Evolutionary conservation across 2,113 vertebrate genomes (phyloP), one percentile per base, ranked within the genome.

Genomic region (Melanotaenia duboulayi): DNA sequence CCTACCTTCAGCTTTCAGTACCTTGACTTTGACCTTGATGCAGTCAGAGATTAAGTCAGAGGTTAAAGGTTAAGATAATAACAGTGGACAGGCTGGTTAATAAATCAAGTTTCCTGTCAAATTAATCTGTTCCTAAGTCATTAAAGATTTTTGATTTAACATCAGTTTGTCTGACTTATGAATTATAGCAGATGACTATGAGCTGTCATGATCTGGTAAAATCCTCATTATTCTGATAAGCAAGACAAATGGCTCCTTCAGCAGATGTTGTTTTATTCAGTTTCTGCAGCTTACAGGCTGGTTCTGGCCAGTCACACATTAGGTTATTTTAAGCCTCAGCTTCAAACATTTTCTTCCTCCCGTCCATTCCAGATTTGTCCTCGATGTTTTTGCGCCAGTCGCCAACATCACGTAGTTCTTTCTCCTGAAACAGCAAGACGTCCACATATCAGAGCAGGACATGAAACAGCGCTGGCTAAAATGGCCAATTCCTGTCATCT

Each of bases 261-360:
- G 25, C 46, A 62, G 50, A 4, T 65, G 14, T 28, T 6, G 0
- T 2, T 86, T 81, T 86, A 85, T 83, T 83, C 3, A 0, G 4
- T 65, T 20, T 56, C 32, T 59, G 14, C 61, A 68, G 23, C 3
- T 70, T 25, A 44, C 20, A 75, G 7, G 4, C 7, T 19, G 44
- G 14, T 48, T 39, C 6, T 9, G 5, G 7, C 5, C 32, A 9
- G 32, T 5, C 32, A 35, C 32, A 35, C 32, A 35, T 8, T 3
- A 28, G 25, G 23, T 6, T 23, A 94, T 80, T 82, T 94, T 95
- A 97, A 81, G 95, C 94, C 89, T 98, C 97, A 0, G 93, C 92
- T 0, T 98, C 97, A 94, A 99, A 98, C 95, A 98, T 98, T 95
- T 99, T 99, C 77, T 96, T 99, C 64, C 97, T 95, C 84, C 97